Percentiles rank a stretch among this genome's conserved stretches.
Evolutionary conservation across 2,797 vertebrate genomes (phyloP).

Genomic region (Bucorvus abyssinicus): DNA sequence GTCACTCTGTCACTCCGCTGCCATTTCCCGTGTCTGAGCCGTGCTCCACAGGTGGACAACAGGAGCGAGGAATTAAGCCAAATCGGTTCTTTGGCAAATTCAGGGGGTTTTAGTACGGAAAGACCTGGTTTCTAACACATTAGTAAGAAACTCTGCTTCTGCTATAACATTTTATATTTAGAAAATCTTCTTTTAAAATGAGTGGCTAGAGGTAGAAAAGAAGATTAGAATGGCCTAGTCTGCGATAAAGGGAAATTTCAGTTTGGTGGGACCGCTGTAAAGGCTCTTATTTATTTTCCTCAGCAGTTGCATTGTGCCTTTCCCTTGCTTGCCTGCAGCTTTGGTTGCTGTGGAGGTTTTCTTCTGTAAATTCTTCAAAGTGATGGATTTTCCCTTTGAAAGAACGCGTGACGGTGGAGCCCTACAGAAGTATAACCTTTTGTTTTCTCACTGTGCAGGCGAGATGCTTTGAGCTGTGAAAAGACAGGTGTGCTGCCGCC

Average conservation of each 20-base stretch:
- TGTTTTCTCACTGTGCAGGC: neutral
- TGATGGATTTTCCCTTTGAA: conserved; percentile 57
- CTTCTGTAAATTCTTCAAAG: conserved; percentile 63
- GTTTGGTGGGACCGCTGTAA: conserved; percentile 5
- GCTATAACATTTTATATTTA: neutral
- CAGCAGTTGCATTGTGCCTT: conserved; percentile 34
- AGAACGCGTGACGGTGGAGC: conserved; percentile 11
- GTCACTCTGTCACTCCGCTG: neutral
- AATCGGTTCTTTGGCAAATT: neutral
- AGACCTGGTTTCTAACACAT: neutral
- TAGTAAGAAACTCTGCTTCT: neutral
- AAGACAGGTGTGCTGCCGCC: conserved; percentile 7
- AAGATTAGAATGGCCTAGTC: conserved; percentile 1
- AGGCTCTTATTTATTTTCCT: conserved; percentile 53
- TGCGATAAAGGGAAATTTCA: conserved; percentile 30
- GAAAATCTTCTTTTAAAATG: neutral
- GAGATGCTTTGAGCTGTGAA: conserved; percentile 29
- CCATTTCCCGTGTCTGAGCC: neutral
- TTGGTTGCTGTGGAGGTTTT: conserved; percentile 38
- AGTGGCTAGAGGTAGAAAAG: neutral
- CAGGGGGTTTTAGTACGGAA: neutral
- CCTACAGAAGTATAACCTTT: neutral
- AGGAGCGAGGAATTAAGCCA: neutral
- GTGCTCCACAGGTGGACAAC: neutral
- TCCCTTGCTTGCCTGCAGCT: neutral